These are phyloP conservation scores for Pristionchus entomophagus DNA, from an alignment of 2,888 invertebrate species.

Conservation along the genomic window DNA sequence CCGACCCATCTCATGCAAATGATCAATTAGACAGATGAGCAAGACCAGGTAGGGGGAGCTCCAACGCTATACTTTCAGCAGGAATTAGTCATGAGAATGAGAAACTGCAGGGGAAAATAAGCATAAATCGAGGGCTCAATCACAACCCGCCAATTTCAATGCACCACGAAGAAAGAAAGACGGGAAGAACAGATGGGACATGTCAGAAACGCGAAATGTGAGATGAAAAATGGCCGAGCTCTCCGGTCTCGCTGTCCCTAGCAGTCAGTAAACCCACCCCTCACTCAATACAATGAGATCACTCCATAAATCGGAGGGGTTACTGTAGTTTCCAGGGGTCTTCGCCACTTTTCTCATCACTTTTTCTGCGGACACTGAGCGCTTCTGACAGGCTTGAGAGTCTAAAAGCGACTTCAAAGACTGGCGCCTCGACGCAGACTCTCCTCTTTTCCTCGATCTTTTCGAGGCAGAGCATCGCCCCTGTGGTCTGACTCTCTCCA, in stretches of 20 bases:
- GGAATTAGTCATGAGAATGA: neutral
- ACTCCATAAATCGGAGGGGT: neutral
- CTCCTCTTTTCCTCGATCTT: no score
- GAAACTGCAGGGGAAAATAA: neutral
- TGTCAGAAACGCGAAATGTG: neutral
- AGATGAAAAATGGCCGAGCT: conserved; percentile 36
- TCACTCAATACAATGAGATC: no score
- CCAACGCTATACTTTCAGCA: no score
- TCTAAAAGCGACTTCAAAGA: conserved; percentile 27
- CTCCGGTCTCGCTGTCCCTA: neutral
- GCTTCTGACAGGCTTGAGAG: conserved; percentile 6
- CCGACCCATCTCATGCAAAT: conserved; percentile 32
- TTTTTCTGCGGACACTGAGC: neutral
- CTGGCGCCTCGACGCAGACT: no score
- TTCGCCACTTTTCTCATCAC: neutral
- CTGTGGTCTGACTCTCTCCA: neutral
- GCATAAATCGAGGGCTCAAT: neutral
- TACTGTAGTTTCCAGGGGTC: neutral
- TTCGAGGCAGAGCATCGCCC: no score
- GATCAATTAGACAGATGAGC: conserved; percentile 22
- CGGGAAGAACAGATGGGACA: conserved; percentile 16
- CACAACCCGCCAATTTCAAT: neutral
- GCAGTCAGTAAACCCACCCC: neutral
- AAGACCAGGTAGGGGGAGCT: neutral
- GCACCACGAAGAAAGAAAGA: neutral